Conservation (phyloP, 2,797 vertebrate genomes). For the Amblyopsis hoosieri region DNA sequence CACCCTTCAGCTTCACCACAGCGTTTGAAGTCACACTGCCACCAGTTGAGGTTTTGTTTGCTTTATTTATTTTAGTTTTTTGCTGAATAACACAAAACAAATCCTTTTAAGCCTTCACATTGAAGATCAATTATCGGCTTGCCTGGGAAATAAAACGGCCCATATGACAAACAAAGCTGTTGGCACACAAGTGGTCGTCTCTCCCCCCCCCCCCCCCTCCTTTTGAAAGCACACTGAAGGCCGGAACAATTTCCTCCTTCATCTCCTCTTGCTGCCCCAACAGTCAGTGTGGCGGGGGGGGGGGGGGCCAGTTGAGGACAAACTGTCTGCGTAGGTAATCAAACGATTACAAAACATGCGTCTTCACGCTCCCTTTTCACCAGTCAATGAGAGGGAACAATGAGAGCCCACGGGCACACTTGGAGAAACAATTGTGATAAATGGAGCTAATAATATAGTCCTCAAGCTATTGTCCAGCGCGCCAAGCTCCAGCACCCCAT, state of each 20-base stretch:
- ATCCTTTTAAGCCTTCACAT: constrained; percentile 54
- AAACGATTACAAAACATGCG: constrained; percentile 25
- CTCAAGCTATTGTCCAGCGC: constrained; percentile 50
- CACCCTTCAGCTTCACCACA: constrained; percentile 35
- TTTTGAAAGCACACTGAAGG: constrained; percentile 35
- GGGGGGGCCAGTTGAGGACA: constrained; percentile 24
- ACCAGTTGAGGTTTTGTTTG: constrained; percentile 32
- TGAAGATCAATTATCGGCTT: constrained; percentile 72
- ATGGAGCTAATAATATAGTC: constrained; percentile 54
- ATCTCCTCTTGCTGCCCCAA: constrained; percentile 31
- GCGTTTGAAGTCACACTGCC: constrained; percentile 53
- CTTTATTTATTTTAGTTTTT: constrained; percentile 5
- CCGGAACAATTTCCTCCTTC: constrained; percentile 34
- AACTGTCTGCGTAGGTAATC: constrained; percentile 30
- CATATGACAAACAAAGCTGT: constrained; percentile 58
- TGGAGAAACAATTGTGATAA: constrained; percentile 39
- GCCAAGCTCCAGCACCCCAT: constrained; percentile 52
- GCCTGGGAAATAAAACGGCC: constrained; percentile 57
- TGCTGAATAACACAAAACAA: constrained; percentile 46
- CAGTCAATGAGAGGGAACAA: constrained; percentile 14
- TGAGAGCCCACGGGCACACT: not conserved
- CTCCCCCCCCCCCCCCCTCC: constrained; percentile 4
- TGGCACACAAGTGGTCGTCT: constrained; percentile 24
- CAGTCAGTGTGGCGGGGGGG: constrained; percentile 19
- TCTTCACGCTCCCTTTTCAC: constrained; percentile 14